Percentiles rank a stretch among this genome's conserved stretches.
These are phyloP conservation scores for Chelonus formosanus DNA, from an alignment of 2,888 invertebrate genomes.

Conservation along the genomic window DNA sequence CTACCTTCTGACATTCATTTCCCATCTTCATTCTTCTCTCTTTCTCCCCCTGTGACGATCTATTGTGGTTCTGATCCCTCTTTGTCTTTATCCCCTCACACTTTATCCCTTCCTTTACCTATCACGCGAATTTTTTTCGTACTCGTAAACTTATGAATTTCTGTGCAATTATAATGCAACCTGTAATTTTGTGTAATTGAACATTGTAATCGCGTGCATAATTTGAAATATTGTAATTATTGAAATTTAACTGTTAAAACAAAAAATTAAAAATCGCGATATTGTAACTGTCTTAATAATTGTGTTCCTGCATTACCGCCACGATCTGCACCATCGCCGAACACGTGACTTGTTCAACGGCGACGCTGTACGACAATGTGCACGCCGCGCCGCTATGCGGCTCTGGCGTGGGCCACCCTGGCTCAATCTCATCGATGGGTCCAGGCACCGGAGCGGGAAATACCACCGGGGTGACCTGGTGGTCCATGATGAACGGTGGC, in stretches of 20 bases:
- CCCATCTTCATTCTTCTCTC: conserved; percentile 28
- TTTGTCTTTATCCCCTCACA: conserved; percentile 36
- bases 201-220: too few species aligned
- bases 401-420: conserved; percentile 65
- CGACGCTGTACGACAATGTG: conserved; percentile 86
- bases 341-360: conserved; percentile 84
- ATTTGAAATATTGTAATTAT: too few species aligned
- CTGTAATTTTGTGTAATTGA: too few species aligned
- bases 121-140: conserved; percentile 18
- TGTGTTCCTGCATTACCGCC: conserved; percentile 62
- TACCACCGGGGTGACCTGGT: conserved; percentile 86
- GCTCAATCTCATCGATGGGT: conserved; percentile 64
- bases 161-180: too few species aligned
- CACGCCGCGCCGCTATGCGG: conserved; percentile 73
- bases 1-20: conserved; percentile 42
- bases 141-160: not conserved
- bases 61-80: conserved; percentile 25
- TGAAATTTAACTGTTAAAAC: too few species aligned
- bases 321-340: conserved; percentile 73
- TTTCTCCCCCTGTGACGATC: conserved; percentile 33
- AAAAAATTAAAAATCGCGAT: not conserved
- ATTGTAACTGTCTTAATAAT: conserved; percentile 42
- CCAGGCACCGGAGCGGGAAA: conserved; percentile 83
- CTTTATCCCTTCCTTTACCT: conserved; percentile 39
- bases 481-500: conserved; percentile 85